Percentiles rank a stretch among this genome's conserved stretches.
phyloP scores from a whole-genome alignment of 53 echinoderm and acorn worm genomes.

The Luidia sarsii region DNA sequence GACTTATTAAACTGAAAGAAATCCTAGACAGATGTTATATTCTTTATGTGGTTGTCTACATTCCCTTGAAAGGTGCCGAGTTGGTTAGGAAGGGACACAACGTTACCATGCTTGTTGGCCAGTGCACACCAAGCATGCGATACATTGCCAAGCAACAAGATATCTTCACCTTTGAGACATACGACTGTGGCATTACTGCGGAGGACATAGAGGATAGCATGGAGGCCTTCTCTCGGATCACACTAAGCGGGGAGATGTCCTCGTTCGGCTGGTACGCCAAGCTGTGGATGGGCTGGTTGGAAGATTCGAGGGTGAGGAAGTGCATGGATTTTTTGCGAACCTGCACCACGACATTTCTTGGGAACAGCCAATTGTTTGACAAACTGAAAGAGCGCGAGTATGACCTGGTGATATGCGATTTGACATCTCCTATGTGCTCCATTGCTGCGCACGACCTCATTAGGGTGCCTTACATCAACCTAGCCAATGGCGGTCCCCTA shows the following conservation, averaged over 20 bases:
- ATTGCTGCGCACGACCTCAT: constrained; percentile 7
- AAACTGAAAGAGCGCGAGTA: not conserved
- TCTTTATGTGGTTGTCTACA: not conserved
- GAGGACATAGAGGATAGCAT: not conserved
- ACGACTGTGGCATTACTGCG: not conserved
- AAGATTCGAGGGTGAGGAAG: not conserved
- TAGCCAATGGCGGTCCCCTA: constrained; percentile 31
- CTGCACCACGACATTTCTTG: not conserved
- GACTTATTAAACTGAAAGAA: too few relatives aligned
- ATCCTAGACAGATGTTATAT: too few relatives aligned
- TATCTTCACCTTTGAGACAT: not conserved
- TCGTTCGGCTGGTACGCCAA: constrained; percentile 33
- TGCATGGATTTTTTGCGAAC: not conserved
- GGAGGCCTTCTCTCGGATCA: not conserved
- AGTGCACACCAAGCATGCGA: not conserved
- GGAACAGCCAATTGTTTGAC: not conserved
- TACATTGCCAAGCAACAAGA: not conserved
- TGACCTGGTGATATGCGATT: constrained; percentile 18
- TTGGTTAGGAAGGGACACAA: constrained; percentile 12
- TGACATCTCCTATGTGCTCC: not conserved
- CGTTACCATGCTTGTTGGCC: not conserved
- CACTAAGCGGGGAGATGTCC: constrained; percentile 5
- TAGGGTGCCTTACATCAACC: constrained; percentile 9
- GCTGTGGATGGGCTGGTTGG: constrained; percentile 18
- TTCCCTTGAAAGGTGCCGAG: constrained; percentile 6